Evolutionary conservation across 1,140 invertebrate species (phyloP), one percentile per base, ranked within the genome.

Genomic region (Polyergus mexicanus): DNA sequence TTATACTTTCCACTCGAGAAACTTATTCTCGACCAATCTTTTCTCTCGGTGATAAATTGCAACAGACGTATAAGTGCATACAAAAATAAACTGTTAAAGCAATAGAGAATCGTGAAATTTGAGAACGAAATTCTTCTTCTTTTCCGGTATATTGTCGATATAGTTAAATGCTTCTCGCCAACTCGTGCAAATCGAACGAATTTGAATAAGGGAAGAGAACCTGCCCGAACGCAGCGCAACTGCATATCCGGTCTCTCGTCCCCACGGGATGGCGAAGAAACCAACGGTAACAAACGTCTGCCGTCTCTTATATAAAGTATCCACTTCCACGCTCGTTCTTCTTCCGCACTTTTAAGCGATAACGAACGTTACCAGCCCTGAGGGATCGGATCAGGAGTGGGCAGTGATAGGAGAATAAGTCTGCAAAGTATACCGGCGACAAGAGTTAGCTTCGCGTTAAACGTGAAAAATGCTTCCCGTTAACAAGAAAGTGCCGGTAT

Each of bases 291-390:
- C 91, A 93, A 93, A 93, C 91, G 92, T 86, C 81, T 86, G 86
- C 86, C 88, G 92, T 93, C 90, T 91, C 91, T 91, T 92, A 90
- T 91, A 92, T 86, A 92, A 92, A 93, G 91, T 92, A 92, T 92
- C 92, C 88, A 91, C 90, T 92, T 92, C 90, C 90, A 89, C 84
- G 80, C 91, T 89, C 90, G 91, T 92, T 92, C 89, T 88, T 91
- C 92, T 91, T 91, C 91, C 87, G 60, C 87, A 87, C 90, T 92
- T 92, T 92, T 91, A 91, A 90, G 86, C 91, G 92, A 92, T 92
- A 92, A 92, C 92, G 92, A 92, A 91, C 88, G 88, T 88, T 90
- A 87, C 88, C 88, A 89, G 86, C 74, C 90, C 85, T 25, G 71
- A 85, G 74, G 86, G 91, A 88, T 63, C 60, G 87, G 81, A 88